A percentile compares a stretch with the other conserved stretches of the same genome.
Evolutionary conservation across 2,888 invertebrate genomes (phyloP).

Genomic region (Aricia artaxerxes): DNA sequence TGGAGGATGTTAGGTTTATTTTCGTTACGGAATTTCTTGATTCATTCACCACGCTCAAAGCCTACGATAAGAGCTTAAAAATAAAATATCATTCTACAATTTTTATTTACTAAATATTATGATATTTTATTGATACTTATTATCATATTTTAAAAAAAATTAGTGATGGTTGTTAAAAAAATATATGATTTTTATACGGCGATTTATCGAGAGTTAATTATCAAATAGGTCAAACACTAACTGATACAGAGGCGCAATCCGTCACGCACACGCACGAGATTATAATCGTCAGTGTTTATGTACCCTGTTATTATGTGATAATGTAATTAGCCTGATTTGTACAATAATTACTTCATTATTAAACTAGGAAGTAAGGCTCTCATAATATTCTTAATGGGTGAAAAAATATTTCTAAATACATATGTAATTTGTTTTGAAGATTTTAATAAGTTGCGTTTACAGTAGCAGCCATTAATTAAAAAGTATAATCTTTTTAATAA

Average conservation of each 20-base stretch:
- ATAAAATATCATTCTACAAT: no score
- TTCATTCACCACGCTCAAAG: no score
- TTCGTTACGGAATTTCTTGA: no score
- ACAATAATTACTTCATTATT: not conserved
- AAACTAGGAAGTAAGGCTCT: not conserved
- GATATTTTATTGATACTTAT: no score
- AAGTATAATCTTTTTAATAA: not conserved
- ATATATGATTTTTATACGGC: no score
- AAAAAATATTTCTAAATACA: not conserved
- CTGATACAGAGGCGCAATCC: conserved; percentile 2
- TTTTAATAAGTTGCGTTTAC: not conserved
- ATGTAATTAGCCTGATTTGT: conserved; percentile 19
- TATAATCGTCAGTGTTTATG: conserved; percentile 16
- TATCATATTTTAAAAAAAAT: no score
- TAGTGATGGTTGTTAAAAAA: no score
- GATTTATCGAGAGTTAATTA: not conserved
- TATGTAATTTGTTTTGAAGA: not conserved
- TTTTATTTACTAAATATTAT: no score
- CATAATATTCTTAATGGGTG: not conserved
- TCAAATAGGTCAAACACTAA: not conserved
- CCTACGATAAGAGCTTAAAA: no score
- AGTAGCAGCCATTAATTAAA: not conserved
- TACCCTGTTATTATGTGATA: conserved; percentile 22
- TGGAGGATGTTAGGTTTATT: no score
- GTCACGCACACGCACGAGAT: conserved; percentile 24